Conservation (phyloP, 2,113 vertebrate species). For the Xiphorhynchus elegans region DNA sequence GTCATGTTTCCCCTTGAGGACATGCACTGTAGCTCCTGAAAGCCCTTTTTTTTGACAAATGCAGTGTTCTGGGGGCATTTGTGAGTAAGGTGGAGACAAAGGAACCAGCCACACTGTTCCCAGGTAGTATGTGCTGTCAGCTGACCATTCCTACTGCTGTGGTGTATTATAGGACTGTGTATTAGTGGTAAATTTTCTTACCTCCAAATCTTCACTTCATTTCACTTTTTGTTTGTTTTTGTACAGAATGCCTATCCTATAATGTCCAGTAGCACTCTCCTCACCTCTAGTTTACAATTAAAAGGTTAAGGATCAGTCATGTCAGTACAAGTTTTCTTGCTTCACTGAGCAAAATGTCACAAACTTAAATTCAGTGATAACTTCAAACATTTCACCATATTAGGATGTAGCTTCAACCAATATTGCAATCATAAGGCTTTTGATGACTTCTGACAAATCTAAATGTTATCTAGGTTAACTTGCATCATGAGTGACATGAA, state of each 20-base stretch:
- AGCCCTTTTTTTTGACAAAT: neutral
- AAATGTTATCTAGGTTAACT: neutral
- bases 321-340: neutral
- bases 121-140: neutral
- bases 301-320: neutral
- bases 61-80: neutral
- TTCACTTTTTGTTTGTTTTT: neutral
- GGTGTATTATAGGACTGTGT: neutral
- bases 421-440: neutral
- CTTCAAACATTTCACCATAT: neutral
- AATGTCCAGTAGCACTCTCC: neutral
- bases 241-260: neutral
- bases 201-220: neutral
- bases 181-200: neutral
- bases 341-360: neutral
- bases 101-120: neutral
- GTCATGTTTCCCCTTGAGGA: neutral
- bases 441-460: neutral
- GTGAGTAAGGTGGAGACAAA: neutral
- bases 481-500: neutral
- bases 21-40: neutral
- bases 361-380: neutral
- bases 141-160: neutral
- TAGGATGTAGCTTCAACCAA: neutral
- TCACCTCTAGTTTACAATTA: neutral